Conservation (phyloP, 2,888 invertebrate species). For the Caenorhabditis wallacei region DNA sequence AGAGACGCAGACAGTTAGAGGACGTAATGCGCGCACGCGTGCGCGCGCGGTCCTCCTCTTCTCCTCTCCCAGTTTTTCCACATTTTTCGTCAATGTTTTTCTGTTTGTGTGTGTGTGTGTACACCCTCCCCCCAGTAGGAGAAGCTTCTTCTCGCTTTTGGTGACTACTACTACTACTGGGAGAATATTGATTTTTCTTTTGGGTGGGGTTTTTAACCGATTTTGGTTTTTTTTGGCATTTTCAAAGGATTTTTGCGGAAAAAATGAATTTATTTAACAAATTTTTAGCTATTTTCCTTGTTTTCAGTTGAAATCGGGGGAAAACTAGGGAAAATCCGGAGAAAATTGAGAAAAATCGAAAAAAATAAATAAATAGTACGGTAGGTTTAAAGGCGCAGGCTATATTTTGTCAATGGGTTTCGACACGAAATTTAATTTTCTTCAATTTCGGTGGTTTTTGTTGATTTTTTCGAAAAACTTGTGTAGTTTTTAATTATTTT, state of each 20-base stretch:
- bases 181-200: conserved; percentile 1
- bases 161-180: no score
- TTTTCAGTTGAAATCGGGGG: no score
- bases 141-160: no score
- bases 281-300: no score
- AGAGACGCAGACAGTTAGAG: conserved; percentile 16
- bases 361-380: neutral
- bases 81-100: conserved; percentile 48
- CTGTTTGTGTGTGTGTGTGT: neutral
- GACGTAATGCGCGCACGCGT: neutral
- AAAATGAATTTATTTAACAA: neutral
- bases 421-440: neutral
- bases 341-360: no score
- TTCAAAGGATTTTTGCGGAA: neutral
- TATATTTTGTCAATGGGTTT: neutral
- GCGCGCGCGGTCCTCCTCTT: conserved; percentile 5
- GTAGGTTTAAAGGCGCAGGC: neutral
- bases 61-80: conserved; percentile 5
- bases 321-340: no score
- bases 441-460: neutral
- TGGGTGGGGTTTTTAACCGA: neutral
- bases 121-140: neutral
- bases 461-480: neutral
- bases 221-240: neutral
- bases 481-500: no score